Evolutionary conservation across 2,888 invertebrate species (phyloP).

Genomic region (Pristionchus fissidentatus): DNA sequence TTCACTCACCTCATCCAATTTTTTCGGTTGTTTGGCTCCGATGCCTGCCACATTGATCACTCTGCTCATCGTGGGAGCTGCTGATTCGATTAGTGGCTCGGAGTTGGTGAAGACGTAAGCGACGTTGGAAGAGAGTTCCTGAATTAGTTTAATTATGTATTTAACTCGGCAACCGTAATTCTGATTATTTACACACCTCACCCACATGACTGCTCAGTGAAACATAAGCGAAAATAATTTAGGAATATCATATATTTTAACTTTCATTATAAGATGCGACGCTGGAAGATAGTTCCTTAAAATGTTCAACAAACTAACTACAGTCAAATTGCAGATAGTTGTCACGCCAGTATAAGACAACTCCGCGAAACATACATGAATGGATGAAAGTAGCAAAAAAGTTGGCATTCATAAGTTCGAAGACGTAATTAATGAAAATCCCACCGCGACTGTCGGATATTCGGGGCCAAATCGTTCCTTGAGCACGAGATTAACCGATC

Average conservation of each 20-base stretch:
- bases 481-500: not conserved
- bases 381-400: too few relatives aligned
- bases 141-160: not conserved
- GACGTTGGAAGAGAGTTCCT: not conserved
- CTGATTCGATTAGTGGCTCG: slow-evolving; percentile 18
- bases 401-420: not conserved
- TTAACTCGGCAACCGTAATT: too few relatives aligned
- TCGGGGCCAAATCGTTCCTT: slow-evolving; percentile 3
- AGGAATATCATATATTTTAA: not conserved
- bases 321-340: too few relatives aligned
- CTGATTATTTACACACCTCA: too few relatives aligned
- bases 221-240: not conserved
- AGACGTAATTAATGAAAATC: not conserved
- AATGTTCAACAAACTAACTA: too few relatives aligned
- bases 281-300: too few relatives aligned
- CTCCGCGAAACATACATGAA: too few relatives aligned
- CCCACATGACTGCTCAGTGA: too few relatives aligned
- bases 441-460: slow-evolving; percentile 2
- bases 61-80: slow-evolving; percentile 4
- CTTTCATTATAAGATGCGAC: not conserved
- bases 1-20: slow-evolving; percentile 14
- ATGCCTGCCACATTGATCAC: not conserved
- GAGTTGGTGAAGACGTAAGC: not conserved
- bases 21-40: slow-evolving; percentile 2
- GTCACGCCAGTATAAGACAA: too few relatives aligned